Percentiles rank a stretch among this genome's conserved stretches.
phyloP scores from a whole-genome alignment of 2,113 vertebrate genomes.

The Alouatta palliata region DNA sequence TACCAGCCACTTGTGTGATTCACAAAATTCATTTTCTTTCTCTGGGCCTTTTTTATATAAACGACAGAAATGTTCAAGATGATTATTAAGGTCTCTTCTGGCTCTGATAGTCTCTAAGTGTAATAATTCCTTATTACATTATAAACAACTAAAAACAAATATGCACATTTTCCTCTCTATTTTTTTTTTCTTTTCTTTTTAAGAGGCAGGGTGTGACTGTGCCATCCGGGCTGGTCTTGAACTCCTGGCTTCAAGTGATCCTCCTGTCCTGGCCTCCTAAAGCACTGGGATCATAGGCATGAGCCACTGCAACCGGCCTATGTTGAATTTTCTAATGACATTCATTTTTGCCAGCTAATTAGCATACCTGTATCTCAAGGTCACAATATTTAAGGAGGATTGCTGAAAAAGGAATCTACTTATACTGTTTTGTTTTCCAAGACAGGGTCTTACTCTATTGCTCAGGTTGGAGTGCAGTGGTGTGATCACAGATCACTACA shows the following conservation, averaged over 20 bases:
- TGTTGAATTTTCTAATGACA: conserved; percentile 2
- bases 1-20: background rate
- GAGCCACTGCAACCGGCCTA: too few relatives aligned
- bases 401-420: background rate
- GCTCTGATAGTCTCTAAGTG: background rate
- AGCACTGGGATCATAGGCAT: too few relatives aligned
- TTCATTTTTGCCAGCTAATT: background rate
- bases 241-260: too few relatives aligned
- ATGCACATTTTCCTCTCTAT: background rate
- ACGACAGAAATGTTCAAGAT: background rate
- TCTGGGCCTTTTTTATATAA: background rate
- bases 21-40: background rate
- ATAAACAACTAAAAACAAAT: conserved; percentile 31
- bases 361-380: background rate
- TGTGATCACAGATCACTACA: too few relatives aligned
- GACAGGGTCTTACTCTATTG: too few relatives aligned
- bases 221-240: too few relatives aligned
- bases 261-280: too few relatives aligned
- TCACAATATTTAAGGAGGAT: background rate
- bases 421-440: background rate
- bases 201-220: too few relatives aligned
- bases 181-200: background rate
- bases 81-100: background rate
- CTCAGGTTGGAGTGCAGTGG: too few relatives aligned
- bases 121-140: background rate